Conservation (phyloP, 2,797 vertebrate species). For the Crossoptilon crossoptilon region DNA sequence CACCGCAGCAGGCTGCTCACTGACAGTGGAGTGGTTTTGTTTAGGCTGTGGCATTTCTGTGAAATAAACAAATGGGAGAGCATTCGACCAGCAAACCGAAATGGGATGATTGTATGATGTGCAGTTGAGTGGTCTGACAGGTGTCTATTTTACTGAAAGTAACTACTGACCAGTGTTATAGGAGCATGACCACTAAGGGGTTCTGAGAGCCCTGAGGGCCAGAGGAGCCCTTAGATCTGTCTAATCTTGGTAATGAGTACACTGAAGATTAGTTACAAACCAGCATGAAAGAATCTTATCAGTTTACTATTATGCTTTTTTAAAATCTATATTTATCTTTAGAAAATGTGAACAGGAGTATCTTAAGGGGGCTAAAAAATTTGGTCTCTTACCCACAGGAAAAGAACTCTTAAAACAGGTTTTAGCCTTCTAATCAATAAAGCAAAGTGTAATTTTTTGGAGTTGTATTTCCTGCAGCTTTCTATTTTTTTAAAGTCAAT, state of each 20-base stretch:
- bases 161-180: background rate
- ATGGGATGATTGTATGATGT: background rate
- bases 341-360: background rate
- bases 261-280: background rate
- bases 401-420: background rate
- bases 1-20: background rate
- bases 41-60: background rate
- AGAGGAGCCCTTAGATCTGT: background rate
- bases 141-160: background rate
- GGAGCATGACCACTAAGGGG: background rate
- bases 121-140: background rate
- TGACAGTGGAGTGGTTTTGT: background rate
- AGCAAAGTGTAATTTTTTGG: background rate
- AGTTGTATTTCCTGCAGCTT: background rate
- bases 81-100: background rate
- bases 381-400: background rate
- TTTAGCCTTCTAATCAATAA: background rate
- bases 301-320: background rate
- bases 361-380: accelerated
- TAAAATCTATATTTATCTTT: background rate
- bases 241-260: background rate
- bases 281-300: background rate
- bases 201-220: background rate
- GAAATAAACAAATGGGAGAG: background rate
- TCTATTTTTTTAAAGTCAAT: background rate